These are phyloP conservation scores for Grallaria varia DNA, from an alignment of 2,113 vertebrate genomes.

Conservation along the genomic window DNA sequence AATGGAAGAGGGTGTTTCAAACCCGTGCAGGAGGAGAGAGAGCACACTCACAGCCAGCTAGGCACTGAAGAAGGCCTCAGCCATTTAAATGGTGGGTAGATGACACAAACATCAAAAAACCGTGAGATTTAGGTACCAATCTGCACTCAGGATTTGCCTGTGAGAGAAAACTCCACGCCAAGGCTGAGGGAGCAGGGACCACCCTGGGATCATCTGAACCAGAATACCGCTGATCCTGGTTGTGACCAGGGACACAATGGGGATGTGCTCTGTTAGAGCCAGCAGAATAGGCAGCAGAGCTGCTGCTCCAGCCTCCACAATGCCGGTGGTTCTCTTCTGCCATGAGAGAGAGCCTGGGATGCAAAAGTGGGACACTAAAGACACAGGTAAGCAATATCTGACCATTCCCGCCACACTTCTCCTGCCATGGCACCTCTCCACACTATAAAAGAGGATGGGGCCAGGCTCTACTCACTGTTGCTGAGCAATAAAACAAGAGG, in stretches of 20 bases:
- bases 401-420: not conserved
- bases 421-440: not conserved
- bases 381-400: not conserved
- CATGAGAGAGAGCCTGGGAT: not conserved
- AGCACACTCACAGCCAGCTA: not conserved
- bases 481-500: not conserved
- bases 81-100: not conserved
- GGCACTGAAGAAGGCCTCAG: not conserved
- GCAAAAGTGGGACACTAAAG: not conserved
- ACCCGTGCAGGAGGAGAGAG: not conserved
- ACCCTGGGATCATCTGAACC: not conserved
- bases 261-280: not conserved
- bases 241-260: not conserved
- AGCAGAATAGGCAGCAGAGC: not conserved
- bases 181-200: not conserved
- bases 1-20: not conserved
- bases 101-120: not conserved
- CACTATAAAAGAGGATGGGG: not conserved
- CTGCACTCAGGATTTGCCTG: not conserved
- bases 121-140: not conserved
- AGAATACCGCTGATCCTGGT: not conserved
- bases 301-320: not conserved
- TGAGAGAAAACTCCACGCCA: not conserved
- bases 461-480: not conserved
- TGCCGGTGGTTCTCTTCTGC: not conserved